A percentile compares a stretch with the other conserved stretches of the same genome.
Conservation (phyloP, 2,113 vertebrate species). For the Gnathonemus echidnorhynchus region DNA sequence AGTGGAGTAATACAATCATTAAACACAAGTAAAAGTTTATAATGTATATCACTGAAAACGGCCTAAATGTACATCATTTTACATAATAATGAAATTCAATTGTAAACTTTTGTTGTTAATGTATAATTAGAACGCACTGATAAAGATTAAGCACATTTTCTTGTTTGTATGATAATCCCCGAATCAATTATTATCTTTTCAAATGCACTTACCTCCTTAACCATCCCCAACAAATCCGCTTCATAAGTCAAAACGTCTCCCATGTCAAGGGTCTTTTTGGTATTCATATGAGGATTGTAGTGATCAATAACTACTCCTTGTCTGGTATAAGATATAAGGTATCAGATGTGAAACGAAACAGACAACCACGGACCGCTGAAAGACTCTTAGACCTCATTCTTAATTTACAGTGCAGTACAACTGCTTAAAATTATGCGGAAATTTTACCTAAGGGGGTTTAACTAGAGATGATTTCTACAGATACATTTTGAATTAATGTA, state of each 20-base stretch:
- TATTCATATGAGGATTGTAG: slow-evolving; percentile 40
- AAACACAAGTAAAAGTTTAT: not conserved
- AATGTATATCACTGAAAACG: not conserved
- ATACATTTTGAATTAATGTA: not conserved
- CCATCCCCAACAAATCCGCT: slow-evolving; percentile 77
- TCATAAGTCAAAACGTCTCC: slow-evolving; percentile 77
- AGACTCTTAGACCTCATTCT: not conserved
- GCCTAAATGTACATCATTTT: not conserved
- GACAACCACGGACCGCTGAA: not conserved
- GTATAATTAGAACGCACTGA: not conserved
- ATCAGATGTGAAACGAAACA: not conserved
- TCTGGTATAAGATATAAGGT: no score
- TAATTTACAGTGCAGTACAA: not conserved
- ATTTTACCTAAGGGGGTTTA: not conserved
- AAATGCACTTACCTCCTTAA: slow-evolving; percentile 71
- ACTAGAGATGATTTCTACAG: not conserved
- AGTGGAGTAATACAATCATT: not conserved
- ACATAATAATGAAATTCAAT: not conserved
- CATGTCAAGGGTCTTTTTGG: slow-evolving; percentile 59
- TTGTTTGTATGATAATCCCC: not conserved
- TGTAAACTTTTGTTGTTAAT: not conserved
- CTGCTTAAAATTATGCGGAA: not conserved
- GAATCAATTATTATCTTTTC: not conserved
- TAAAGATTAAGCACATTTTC: not conserved
- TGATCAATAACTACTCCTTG: not conserved